Percentiles rank a stretch among this genome's conserved stretches.
Conservation (phyloP, 2,113 vertebrate genomes). For the Fregata magnificens region DNA sequence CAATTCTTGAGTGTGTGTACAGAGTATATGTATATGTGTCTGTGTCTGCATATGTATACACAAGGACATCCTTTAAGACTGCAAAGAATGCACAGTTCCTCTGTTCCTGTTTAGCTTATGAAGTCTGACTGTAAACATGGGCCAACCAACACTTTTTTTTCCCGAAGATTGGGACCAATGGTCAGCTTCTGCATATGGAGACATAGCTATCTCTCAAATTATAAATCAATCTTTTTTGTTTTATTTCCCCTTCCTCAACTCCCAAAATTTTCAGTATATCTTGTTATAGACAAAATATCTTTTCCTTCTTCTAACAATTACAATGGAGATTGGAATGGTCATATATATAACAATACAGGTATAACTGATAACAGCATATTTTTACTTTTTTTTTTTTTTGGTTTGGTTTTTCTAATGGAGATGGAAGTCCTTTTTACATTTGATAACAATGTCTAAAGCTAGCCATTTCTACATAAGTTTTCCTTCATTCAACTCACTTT, state of each 20-base stretch:
- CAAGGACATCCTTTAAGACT: neutral
- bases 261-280: neutral
- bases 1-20: neutral
- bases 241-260: neutral
- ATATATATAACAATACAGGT: neutral
- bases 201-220: neutral
- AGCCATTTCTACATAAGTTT: neutral
- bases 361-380: neutral
- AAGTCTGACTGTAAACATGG: neutral
- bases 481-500: neutral
- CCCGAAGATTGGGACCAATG: neutral
- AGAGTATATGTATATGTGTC: neutral
- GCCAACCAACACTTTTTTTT: neutral
- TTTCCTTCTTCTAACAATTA: neutral
- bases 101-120: neutral
- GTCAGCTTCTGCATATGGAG: neutral
- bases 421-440: neutral
- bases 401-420: neutral
- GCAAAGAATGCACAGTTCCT: neutral
- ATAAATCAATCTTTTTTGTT: neutral
- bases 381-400: neutral
- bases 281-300: neutral
- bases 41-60: neutral
- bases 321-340: neutral
- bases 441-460: neutral